Conservation (phyloP, 2,888 invertebrate species). For the Linnaemya tessellans region DNA sequence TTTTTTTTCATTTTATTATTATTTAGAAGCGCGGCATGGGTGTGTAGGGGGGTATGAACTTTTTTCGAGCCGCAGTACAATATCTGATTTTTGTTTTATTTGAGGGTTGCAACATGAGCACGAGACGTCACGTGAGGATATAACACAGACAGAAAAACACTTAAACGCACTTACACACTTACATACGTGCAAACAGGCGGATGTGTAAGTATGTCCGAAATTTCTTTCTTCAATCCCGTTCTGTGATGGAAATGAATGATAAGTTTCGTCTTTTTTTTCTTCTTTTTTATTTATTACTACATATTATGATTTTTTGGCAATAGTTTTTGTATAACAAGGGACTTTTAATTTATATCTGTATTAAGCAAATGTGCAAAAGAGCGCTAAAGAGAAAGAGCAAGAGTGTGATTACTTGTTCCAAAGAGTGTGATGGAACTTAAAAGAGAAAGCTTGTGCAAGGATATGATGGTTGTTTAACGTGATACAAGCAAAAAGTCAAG, state of each 20-base stretch:
- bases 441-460: conserved; percentile 8
- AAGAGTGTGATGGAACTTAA: conserved; percentile 9
- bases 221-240: not conserved
- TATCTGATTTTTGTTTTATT: conserved; percentile 17
- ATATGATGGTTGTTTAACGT: not conserved
- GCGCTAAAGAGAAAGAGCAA: not conserved
- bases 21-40: not conserved
- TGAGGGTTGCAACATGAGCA: conserved; percentile 51
- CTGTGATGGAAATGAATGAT: conserved; percentile 35
- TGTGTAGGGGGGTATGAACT: conserved; percentile 1
- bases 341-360: not conserved
- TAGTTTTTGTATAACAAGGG: conserved; percentile 24
- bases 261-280: no score
- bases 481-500: not conserved
- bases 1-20: conserved; percentile 33
- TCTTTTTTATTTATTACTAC: not conserved
- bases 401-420: not conserved
- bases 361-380: not conserved
- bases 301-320: conserved; percentile 24
- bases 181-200: not conserved
- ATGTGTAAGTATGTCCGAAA: conserved; percentile 31
- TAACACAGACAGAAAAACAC: conserved; percentile 61
- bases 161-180: not conserved
- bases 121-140: conserved; percentile 69
- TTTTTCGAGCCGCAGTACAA: not conserved